Percentiles rank a stretch among this genome's conserved stretches.
Evolutionary conservation across 1,140 invertebrate genomes (phyloP).

Genomic region (Diplogasteroides magnus): DNA sequence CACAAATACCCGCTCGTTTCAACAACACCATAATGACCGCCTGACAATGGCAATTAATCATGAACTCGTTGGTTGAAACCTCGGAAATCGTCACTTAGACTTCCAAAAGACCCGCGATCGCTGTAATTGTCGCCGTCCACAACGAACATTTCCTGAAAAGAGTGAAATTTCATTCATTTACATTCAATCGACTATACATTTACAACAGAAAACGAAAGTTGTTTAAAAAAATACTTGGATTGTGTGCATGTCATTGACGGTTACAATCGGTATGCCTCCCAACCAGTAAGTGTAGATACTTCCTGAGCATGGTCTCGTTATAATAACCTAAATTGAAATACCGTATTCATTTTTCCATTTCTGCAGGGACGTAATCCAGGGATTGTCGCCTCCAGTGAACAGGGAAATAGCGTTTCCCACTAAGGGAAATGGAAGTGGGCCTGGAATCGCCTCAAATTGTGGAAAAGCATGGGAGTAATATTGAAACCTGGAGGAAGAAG

Average conservation of each 20-base stretch:
- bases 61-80: too few relatives aligned
- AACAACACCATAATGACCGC: too few relatives aligned
- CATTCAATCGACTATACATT: neutral
- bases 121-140: neutral
- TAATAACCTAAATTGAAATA: neutral
- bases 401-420: neutral
- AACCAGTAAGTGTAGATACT: neutral
- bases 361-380: neutral
- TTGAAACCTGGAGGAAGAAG: neutral
- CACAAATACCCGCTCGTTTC: neutral
- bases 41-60: too few relatives aligned
- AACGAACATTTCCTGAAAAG: constrained; percentile 1
- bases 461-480: neutral
- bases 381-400: neutral
- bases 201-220: too few relatives aligned
- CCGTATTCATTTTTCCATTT: neutral
- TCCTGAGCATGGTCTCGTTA: neutral
- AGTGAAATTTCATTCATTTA: neutral
- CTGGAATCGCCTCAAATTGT: neutral
- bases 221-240: neutral
- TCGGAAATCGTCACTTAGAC: neutral
- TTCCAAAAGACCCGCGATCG: neutral
- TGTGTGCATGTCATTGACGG: neutral
- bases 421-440: neutral
- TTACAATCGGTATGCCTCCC: neutral